Evolutionary conservation across 2,888 invertebrate genomes (phyloP), one percentile per base, ranked within the genome.

Genomic region (Drosophila gaucha): DNA sequence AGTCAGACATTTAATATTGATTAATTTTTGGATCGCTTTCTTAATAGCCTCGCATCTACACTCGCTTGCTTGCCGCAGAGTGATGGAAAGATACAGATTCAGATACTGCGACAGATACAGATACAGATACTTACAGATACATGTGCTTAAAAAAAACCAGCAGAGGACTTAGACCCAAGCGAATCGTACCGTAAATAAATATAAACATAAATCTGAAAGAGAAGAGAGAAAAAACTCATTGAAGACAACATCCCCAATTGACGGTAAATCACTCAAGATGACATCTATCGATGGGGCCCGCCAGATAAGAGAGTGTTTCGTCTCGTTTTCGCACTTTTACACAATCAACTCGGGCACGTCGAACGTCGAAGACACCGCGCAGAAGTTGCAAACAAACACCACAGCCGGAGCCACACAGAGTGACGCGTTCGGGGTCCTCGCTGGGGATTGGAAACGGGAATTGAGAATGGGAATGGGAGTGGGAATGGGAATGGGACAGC

Each of bases 221-320:
- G 50, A 20, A 44, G 41, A 49, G 57, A 67, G 60, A 52, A 30
- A 47, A 63, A 76, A 66, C 79, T 82, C 88, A 86, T 86, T 88
- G 88, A 80, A 86, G 80, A 78, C 80, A 86, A 75, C 86, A 84
- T 84, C 88, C 88, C 89, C 78, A 88, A 89, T 87, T 89, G 90
- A 89, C 90, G 84, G 90, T 90, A 90, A 90, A 90, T 90, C 90
- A 90, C 90, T 90, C 90, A 87, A 89, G 84, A 86, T 89, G 89
- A 90, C 90, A 89, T 82, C 83, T 87, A 90, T 90, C 88, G 90
- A 89, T 89, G 85, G 80, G 86, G 76, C 68, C 57, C 71, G 74
- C 64, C 80, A 80, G 90, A 89, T 89, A 90, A 89, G 76, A 82
- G 67, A 83, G 72, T 63, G 68, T 85, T 80, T 88, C 85, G 89